phyloP scores from a whole-genome alignment of 1,140 invertebrate genomes.

The Zelostemma sp. region DNA sequence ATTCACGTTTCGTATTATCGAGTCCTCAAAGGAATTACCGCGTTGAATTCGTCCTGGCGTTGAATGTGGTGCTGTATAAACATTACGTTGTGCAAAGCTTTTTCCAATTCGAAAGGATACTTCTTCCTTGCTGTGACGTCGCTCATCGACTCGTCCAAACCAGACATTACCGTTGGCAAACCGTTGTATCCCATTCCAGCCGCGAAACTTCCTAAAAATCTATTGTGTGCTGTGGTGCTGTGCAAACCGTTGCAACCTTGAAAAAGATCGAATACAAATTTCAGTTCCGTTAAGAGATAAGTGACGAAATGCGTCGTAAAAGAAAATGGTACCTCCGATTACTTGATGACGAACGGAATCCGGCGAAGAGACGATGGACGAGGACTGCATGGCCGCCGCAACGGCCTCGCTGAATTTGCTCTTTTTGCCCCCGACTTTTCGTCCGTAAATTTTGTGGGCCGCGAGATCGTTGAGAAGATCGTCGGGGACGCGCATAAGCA shows the following conservation, averaged over 20 bases:
- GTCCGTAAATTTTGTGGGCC: slow-evolving; percentile 79
- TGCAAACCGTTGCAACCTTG: slow-evolving; percentile 82
- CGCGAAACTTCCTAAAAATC: slow-evolving; percentile 79
- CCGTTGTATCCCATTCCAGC: slow-evolving; percentile 79
- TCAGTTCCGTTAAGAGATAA: no score
- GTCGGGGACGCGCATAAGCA: slow-evolving; percentile 89
- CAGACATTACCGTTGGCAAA: slow-evolving; percentile 83
- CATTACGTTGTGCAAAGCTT: slow-evolving; percentile 94
- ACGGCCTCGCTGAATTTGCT: slow-evolving; percentile 79
- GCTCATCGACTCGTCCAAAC: slow-evolving; percentile 84
- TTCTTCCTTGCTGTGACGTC: slow-evolving; percentile 85
- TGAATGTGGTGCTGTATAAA: slow-evolving; percentile 96
- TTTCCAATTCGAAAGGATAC: slow-evolving; percentile 92
- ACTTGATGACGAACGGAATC: slow-evolving; percentile 76
- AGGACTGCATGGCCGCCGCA: slow-evolving; percentile 75
- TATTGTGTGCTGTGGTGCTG: slow-evolving; percentile 79
- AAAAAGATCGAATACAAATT: background rate
- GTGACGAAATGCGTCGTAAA: no score
- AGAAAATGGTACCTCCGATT: slow-evolving; percentile 62
- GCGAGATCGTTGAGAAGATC: slow-evolving; percentile 83
- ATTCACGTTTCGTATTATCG: no score
- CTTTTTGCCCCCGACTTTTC: slow-evolving; percentile 71
- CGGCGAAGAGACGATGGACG: slow-evolving; percentile 80
- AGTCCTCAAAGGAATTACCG: no score
- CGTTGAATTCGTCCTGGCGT: slow-evolving; percentile 92